Conservation (phyloP, 2,113 vertebrate genomes). For the Lycaon pictus region DNA sequence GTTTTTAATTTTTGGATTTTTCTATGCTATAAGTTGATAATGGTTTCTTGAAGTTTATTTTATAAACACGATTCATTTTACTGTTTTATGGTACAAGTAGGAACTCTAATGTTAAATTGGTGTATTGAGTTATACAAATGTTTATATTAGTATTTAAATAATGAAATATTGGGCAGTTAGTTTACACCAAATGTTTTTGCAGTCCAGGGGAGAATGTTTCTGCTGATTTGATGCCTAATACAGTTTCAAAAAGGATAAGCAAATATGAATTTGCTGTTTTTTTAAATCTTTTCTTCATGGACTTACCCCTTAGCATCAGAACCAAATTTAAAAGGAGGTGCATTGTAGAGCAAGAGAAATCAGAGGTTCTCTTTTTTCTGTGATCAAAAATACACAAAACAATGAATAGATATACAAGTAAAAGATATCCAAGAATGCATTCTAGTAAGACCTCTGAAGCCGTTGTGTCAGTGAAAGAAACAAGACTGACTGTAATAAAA, state of each 20-base stretch:
- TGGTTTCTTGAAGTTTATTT: constrained; percentile 83
- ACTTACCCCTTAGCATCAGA: constrained; percentile 20
- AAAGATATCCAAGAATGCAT: constrained; percentile 17
- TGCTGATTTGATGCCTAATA: constrained; percentile 66
- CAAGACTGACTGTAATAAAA: neutral
- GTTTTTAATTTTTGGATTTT: constrained; percentile 80
- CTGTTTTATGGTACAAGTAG: constrained; percentile 79
- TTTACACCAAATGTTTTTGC: constrained; percentile 72
- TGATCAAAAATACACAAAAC: constrained; percentile 30
- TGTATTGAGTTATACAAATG: constrained; percentile 68
- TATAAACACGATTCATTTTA: constrained; percentile 79
- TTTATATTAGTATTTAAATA: constrained; percentile 73
- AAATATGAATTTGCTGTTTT: constrained; percentile 62
- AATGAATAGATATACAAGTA: constrained; percentile 39
- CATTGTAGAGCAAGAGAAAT: constrained; percentile 72
- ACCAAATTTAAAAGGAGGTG: constrained; percentile 64
- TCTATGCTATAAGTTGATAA: constrained; percentile 77
- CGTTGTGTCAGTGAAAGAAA: neutral
- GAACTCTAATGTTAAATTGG: constrained; percentile 73
- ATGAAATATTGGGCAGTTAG: constrained; percentile 79
- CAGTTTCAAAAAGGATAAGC: constrained; percentile 59
- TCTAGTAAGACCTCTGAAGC: constrained; percentile 60
- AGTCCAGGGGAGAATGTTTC: constrained; percentile 58
- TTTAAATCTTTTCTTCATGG: constrained; percentile 64
- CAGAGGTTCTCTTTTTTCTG: constrained; percentile 69